A percentile compares a stretch with the other conserved stretches of the same genome.
phyloP scores from a whole-genome alignment of 1,140 invertebrate genomes.

The Reticulitermes speratus region DNA sequence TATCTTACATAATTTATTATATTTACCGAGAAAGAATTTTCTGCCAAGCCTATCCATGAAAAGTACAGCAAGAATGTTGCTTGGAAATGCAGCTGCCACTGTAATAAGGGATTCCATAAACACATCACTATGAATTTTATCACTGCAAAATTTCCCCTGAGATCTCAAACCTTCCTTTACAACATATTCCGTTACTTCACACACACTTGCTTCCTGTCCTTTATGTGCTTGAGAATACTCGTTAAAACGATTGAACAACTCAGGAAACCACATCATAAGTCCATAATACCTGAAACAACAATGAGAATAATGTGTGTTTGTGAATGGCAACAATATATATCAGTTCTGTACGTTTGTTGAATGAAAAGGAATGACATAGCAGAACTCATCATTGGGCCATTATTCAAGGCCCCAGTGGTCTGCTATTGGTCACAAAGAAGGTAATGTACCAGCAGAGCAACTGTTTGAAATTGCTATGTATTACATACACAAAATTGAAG shows the following conservation, averaged over 20 bases:
- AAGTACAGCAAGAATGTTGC: slow-evolving; percentile 77
- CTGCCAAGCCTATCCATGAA: slow-evolving; percentile 78
- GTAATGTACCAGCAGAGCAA: too few relatives aligned
- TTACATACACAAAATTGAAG: too few relatives aligned
- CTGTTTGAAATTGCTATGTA: too few relatives aligned
- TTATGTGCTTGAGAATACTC: slow-evolving; percentile 62
- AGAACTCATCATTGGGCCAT: too few relatives aligned
- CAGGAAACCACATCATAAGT: slow-evolving; percentile 90
- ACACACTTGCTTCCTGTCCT: slow-evolving; percentile 64
- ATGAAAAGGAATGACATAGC: too few relatives aligned
- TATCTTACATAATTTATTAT: too few relatives aligned
- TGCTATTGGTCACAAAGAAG: too few relatives aligned
- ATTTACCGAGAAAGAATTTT: slow-evolving; percentile 79
- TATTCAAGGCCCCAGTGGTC: too few relatives aligned
- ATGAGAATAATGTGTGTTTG: slow-evolving; percentile 25
- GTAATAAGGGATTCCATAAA: slow-evolving; percentile 85
- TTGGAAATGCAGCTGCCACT: slow-evolving; percentile 78
- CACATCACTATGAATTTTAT: slow-evolving; percentile 71
- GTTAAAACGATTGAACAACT: slow-evolving; percentile 83
- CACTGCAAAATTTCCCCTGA: slow-evolving; percentile 58
- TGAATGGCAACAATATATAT: not conserved
- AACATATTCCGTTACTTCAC: slow-evolving; percentile 73
- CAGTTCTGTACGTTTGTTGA: too few relatives aligned
- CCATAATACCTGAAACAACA: slow-evolving; percentile 70
- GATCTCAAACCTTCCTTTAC: slow-evolving; percentile 62